These are phyloP conservation scores for Drosophila vallismaia DNA, from an alignment of 2,888 invertebrate genomes.

Conservation along the genomic window DNA sequence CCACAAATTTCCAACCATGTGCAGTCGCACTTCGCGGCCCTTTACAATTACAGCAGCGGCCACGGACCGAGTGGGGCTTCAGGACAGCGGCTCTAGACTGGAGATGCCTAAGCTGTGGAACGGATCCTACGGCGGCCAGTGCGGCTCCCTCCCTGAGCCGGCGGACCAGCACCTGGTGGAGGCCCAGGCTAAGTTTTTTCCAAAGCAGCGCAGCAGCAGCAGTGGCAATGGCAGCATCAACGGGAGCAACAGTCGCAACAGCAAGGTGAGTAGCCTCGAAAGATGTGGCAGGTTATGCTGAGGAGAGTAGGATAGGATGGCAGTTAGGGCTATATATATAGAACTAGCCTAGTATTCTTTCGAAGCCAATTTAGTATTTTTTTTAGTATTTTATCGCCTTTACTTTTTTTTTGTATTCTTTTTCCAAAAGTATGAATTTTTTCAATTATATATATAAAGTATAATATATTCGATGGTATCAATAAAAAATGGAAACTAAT, in stretches of 20 bases:
- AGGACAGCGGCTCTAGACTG: neutral
- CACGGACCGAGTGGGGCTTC: slow-evolving; percentile 1
- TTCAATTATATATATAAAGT: no score
- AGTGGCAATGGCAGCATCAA: slow-evolving; percentile 47
- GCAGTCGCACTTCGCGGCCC: slow-evolving; percentile 63
- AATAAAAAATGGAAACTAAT: no score
- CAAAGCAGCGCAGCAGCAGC: slow-evolving; percentile 67
- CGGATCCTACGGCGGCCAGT: slow-evolving; percentile 49
- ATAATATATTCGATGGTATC: no score
- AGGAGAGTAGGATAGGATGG: no score
- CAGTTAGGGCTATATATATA: no score
- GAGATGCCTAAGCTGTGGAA: slow-evolving; percentile 78
- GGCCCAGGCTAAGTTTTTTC: slow-evolving; percentile 70
- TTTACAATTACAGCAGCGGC: slow-evolving; percentile 56
- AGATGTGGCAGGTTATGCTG: neutral
- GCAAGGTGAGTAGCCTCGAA: slow-evolving; percentile 67
- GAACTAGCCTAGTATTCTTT: no score
- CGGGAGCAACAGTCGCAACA: slow-evolving; percentile 56
- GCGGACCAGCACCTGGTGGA: slow-evolving; percentile 74
- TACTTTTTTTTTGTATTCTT: no score
- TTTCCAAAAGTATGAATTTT: no score
- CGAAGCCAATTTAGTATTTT: no score
- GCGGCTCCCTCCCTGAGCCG: slow-evolving; percentile 46
- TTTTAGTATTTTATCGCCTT: no score
- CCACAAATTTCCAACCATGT: slow-evolving; percentile 12